Percentiles rank a stretch among this genome's conserved stretches.
Conservation (phyloP, 2,888 invertebrate species). For the Andrena chrysosceles region DNA sequence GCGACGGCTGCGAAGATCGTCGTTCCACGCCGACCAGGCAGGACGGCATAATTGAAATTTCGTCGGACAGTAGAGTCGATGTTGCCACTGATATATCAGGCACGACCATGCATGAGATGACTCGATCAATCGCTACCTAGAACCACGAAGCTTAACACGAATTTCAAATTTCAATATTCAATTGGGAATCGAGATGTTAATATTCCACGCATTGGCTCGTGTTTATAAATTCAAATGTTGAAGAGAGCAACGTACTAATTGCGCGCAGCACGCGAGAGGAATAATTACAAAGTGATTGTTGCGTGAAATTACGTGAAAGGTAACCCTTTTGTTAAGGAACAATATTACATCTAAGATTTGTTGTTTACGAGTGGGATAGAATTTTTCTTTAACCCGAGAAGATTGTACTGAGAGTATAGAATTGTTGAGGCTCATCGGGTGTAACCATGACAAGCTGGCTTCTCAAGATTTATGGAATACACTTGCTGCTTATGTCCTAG, state of each 20-base stretch:
- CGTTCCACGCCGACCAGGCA: background rate
- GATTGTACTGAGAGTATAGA: background rate
- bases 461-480: background rate
- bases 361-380: conserved; percentile 3
- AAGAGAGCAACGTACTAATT: conserved; percentile 25
- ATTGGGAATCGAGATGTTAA: background rate
- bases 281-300: conserved; percentile 17
- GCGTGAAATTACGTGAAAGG: conserved; percentile 35
- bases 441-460: background rate
- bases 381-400: background rate
- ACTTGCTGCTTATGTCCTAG: background rate
- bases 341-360: background rate
- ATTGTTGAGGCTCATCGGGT: background rate
- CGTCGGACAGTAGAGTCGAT: conserved; percentile 16
- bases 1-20: conserved; percentile 30
- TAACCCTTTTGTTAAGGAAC: conserved; percentile 18
- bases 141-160: background rate
- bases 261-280: background rate
- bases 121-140: conserved; percentile 18
- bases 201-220: background rate
- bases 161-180: background rate
- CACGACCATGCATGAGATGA: background rate
- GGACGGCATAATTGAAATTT: conserved; percentile 32
- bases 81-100: conserved; percentile 47
- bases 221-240: background rate